Evolutionary conservation across 1,140 invertebrate genomes (phyloP).

Genomic region (Drosophila kepulauana): DNA sequence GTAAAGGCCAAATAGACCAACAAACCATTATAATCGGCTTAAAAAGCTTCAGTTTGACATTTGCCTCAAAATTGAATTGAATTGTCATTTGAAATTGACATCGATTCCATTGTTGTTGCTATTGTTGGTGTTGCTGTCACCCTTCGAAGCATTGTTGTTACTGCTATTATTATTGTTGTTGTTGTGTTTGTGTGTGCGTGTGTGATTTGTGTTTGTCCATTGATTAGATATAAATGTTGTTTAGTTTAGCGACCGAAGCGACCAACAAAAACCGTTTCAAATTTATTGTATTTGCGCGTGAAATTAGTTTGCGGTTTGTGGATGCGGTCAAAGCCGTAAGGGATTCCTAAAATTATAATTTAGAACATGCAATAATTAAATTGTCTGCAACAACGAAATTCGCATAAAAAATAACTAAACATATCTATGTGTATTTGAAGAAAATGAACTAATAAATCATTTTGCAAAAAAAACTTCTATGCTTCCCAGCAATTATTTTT

Average conservation of each 20-base stretch:
- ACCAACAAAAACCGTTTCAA: constrained; percentile 38
- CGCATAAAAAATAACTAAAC: neutral
- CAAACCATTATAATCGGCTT: constrained; percentile 71
- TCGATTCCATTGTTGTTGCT: constrained; percentile 26
- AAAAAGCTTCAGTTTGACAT: constrained; percentile 65
- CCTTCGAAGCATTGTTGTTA: constrained; percentile 42
- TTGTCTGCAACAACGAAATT: constrained; percentile 9
- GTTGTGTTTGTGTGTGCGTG: neutral
- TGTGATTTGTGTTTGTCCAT: constrained; percentile 34
- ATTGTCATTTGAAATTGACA: constrained; percentile 62
- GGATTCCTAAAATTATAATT: constrained; percentile 55
- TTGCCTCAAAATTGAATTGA: constrained; percentile 61
- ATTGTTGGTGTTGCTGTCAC: constrained; percentile 18
- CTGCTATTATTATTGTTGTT: neutral
- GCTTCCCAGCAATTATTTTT: constrained; percentile 7
- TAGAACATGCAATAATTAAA: constrained; percentile 62
- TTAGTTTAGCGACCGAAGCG: constrained; percentile 36
- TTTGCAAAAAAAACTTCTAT: neutral
- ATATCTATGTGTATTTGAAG: constrained; percentile 1
- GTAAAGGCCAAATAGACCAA: constrained; percentile 25
- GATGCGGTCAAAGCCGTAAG: constrained; percentile 4
- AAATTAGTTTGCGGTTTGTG: constrained; percentile 68
- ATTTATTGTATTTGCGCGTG: constrained; percentile 57
- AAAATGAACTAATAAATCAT: constrained; percentile 25
- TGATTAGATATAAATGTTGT: constrained; percentile 63